phyloP scores from a whole-genome alignment of 2,113 vertebrate genomes.

The Phasianus colchicus region DNA sequence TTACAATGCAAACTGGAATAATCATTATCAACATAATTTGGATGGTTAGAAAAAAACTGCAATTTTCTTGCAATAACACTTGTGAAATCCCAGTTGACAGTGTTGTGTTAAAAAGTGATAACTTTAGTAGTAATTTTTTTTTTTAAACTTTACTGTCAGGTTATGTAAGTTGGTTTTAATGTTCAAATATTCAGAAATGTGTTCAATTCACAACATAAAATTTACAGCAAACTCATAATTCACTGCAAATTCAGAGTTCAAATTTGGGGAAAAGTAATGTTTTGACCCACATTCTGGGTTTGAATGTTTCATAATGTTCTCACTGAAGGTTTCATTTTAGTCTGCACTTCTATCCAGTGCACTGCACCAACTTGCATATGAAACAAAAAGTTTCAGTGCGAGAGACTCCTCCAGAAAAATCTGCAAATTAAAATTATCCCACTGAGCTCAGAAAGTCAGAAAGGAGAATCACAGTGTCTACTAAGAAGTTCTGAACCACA shows the following conservation, averaged over 20 bases:
- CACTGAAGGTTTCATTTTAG: not conserved
- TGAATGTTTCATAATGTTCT: not conserved
- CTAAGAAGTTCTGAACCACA: not conserved
- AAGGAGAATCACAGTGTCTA: not conserved
- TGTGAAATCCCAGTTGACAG: not conserved
- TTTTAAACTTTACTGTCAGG: not conserved
- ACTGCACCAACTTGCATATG: not conserved
- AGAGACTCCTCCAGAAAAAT: not conserved
- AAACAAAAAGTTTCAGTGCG: not conserved
- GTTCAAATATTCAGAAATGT: not conserved
- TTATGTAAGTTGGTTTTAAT: not conserved
- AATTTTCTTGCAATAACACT: not conserved
- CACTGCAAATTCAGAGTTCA: not conserved
- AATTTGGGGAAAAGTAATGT: not conserved
- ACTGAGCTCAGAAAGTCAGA: not conserved
- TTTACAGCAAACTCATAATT: not conserved
- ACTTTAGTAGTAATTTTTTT: not conserved
- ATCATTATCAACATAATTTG: conserved; percentile 1
- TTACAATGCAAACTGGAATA: conserved; percentile 9
- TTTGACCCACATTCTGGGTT: not conserved
- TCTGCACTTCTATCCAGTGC: not conserved
- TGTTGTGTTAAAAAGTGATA: not conserved
- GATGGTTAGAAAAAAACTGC: not conserved
- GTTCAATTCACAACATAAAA: not conserved
- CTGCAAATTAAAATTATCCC: not conserved